phyloP scores from a whole-genome alignment of 2,888 invertebrate genomes.

The Crocallis elinguaria region DNA sequence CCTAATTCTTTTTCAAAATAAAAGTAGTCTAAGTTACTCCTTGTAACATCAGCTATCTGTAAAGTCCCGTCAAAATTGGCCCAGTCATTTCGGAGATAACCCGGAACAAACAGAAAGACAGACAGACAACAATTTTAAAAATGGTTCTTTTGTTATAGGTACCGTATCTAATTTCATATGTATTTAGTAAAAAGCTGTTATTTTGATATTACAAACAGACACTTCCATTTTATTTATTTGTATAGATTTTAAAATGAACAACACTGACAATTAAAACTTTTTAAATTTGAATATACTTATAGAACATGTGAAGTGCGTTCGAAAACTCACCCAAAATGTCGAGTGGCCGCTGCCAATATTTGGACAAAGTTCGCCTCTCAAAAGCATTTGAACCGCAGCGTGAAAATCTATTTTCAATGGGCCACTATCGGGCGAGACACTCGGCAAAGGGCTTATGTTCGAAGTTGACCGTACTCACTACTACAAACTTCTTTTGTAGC shows the following conservation, averaged over 20 bases:
- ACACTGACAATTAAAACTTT: conserved; percentile 17
- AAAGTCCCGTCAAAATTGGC: no score
- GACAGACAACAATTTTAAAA: no score
- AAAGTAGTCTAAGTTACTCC: no score
- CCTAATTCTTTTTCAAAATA: no score
- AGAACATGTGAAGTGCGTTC: conserved; percentile 38
- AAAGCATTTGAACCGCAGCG: conserved; percentile 70
- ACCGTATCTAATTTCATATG: no score
- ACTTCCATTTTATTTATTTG: no score
- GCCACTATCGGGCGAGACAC: conserved; percentile 79
- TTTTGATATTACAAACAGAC: no score
- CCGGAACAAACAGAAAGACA: no score
- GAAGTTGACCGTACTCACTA: conserved; percentile 74
- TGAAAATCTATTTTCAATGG: conserved; percentile 85
- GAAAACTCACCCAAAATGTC: conserved; percentile 43
- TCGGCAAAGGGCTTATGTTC: conserved; percentile 74
- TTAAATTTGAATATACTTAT: conserved; percentile 24
- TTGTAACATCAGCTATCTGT: no score
- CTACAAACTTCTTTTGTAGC: conserved; percentile 68
- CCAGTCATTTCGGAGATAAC: no score
- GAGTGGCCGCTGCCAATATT: conserved; percentile 59
- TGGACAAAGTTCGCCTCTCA: conserved; percentile 72
- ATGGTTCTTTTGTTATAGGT: no score
- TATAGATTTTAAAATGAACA: not conserved
- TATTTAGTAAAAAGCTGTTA: no score